These are phyloP conservation scores for Myotis pilosus DNA, from an alignment of 2,797 vertebrate genomes.

Conservation along the genomic window DNA sequence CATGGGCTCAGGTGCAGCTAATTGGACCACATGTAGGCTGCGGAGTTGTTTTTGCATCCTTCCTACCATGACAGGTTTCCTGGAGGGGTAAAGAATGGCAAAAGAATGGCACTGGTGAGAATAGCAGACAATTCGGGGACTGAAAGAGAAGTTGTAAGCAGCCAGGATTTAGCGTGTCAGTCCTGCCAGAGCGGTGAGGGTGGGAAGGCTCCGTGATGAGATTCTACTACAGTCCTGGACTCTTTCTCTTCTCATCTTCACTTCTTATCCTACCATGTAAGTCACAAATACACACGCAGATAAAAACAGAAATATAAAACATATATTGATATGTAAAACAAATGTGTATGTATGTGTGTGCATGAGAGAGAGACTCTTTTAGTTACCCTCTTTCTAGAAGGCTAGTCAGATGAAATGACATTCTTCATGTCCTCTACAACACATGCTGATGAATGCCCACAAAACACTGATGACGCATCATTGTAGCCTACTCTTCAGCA, in stretches of 20 bases:
- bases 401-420: no score
- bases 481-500: neutral
- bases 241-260: neutral
- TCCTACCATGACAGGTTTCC: neutral
- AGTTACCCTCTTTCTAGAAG: neutral
- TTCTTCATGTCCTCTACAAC: neutral
- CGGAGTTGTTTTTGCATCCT: neutral
- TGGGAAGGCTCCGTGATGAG: neutral
- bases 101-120: neutral
- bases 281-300: neutral
- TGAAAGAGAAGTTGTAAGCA: neutral
- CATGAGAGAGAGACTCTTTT: neutral
- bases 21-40: rapidly evolving
- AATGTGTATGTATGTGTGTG: neutral
- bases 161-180: no score
- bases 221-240: neutral
- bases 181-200: neutral
- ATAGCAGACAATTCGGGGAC: neutral
- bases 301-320: neutral
- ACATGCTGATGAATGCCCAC: neutral
- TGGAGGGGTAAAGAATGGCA: neutral
- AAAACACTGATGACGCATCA: neutral
- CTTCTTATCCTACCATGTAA: neutral
- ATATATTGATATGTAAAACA: neutral
- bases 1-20: no score